Percentiles rank a stretch among this genome's conserved stretches.
phyloP scores from a whole-genome alignment of 1,140 invertebrate species.

The Oscheius sp. region DNA sequence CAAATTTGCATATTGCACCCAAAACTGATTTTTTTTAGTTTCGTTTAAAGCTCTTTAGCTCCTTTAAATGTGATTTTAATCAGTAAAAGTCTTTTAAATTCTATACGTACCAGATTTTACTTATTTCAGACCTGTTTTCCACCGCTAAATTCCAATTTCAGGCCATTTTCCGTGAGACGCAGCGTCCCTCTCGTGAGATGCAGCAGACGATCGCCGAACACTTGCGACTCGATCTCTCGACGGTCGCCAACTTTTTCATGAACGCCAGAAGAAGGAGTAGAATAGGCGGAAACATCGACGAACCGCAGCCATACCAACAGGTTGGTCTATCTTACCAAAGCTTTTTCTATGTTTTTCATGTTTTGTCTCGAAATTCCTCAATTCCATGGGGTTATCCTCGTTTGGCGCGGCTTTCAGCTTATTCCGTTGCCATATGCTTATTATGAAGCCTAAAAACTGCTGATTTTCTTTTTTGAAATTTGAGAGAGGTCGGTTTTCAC shows the following conservation, averaged over 20 bases:
- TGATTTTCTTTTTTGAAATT: too few relatives aligned
- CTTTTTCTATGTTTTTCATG: not conserved
- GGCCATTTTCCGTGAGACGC: constrained; percentile 82
- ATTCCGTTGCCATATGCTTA: too few relatives aligned
- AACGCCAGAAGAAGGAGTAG: constrained; percentile 80
- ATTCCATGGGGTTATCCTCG: too few relatives aligned
- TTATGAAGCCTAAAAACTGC: too few relatives aligned
- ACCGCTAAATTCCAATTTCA: constrained; percentile 22
- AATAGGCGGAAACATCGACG: constrained; percentile 30
- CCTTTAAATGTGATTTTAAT: not conserved
- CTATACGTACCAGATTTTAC: not conserved
- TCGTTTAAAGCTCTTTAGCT: not conserved
- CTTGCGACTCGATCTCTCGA: constrained; percentile 91
- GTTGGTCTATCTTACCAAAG: not conserved
- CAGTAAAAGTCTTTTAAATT: constrained; percentile 2
- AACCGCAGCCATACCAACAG: constrained; percentile 44
- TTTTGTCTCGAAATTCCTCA: too few relatives aligned
- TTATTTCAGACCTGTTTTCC: not conserved
- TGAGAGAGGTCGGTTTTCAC: too few relatives aligned
- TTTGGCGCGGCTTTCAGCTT: too few relatives aligned
- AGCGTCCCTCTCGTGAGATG: constrained; percentile 98
- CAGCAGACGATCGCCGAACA: constrained; percentile 97
- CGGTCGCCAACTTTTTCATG: constrained; percentile 99
- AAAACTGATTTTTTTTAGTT: not conserved
- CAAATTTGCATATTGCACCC: too few relatives aligned